Evolutionary conservation across 2,888 invertebrate genomes (phyloP).

Genomic region (Polydrusus tereticollis): DNA sequence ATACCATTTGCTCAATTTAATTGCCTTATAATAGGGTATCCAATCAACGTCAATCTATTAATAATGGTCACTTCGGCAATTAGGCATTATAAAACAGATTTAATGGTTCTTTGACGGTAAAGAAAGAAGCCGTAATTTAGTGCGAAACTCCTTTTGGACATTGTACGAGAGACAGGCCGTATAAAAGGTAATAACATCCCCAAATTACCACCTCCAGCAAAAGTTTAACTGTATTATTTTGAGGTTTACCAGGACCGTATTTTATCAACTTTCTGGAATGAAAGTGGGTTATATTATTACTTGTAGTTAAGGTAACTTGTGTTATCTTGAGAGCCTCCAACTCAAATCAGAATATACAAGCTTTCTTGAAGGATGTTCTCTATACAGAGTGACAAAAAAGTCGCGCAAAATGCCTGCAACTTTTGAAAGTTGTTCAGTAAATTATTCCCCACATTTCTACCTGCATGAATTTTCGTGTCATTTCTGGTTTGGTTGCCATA

Average conservation of each 20-base stretch:
- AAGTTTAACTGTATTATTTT: slow-evolving; percentile 1
- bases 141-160: slow-evolving; percentile 35
- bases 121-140: slow-evolving; percentile 41
- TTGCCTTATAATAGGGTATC: slow-evolving; percentile 36
- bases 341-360: no score
- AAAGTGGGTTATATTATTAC: no score
- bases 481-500: no score
- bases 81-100: slow-evolving; percentile 36
- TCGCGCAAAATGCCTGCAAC: no score
- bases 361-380: no score
- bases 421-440: no score
- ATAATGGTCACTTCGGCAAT: slow-evolving; percentile 36
- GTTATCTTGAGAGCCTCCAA: no score
- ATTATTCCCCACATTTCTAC: no score
- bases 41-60: slow-evolving; percentile 44
- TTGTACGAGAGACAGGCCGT: slow-evolving; percentile 27
- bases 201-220: slow-evolving; percentile 37
- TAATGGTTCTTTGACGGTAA: slow-evolving; percentile 41
- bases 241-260: background rate
- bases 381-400: no score
- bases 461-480: no score
- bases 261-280: no score
- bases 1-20: slow-evolving; percentile 24
- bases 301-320: no score
- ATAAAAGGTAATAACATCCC: slow-evolving; percentile 38